These are phyloP conservation scores for Mionectes olivaceus DNA, from an alignment of 2,797 vertebrate genomes.

Conservation along the genomic window DNA sequence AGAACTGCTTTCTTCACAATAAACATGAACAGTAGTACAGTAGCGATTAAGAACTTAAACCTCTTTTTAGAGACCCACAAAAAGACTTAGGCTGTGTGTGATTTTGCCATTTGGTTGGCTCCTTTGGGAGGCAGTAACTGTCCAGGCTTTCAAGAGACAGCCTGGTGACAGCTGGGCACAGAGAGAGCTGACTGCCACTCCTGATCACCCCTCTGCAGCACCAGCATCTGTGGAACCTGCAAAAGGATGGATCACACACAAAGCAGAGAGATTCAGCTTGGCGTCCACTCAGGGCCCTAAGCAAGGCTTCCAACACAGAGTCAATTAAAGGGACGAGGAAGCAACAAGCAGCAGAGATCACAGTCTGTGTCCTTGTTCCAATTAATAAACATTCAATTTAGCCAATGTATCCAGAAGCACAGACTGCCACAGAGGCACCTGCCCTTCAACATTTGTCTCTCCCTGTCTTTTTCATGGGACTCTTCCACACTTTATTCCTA, in stretches of 20 bases:
- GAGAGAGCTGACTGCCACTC: fast-evolving
- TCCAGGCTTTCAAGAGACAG: neutral
- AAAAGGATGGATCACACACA: neutral
- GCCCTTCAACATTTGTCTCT: neutral
- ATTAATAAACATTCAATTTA: neutral
- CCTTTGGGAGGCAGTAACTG: neutral
- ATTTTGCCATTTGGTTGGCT: neutral
- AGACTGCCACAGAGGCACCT: neutral
- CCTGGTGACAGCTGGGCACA: neutral
- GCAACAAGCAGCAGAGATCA: neutral
- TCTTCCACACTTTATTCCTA: neutral
- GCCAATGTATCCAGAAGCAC: neutral
- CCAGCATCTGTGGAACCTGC: neutral
- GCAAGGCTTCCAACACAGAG: neutral
- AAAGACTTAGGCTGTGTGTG: neutral
- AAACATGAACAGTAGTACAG: neutral
- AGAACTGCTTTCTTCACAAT: neutral
- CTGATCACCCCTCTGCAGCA: neutral
- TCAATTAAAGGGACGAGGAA: neutral
- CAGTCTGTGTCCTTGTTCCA: neutral
- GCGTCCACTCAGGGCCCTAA: neutral
- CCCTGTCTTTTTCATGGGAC: neutral
- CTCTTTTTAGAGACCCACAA: neutral
- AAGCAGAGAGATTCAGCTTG: neutral
- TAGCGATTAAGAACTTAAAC: neutral